These are phyloP conservation scores for Labia minor DNA, from an alignment of 2,888 invertebrate species.

Conservation along the genomic window DNA sequence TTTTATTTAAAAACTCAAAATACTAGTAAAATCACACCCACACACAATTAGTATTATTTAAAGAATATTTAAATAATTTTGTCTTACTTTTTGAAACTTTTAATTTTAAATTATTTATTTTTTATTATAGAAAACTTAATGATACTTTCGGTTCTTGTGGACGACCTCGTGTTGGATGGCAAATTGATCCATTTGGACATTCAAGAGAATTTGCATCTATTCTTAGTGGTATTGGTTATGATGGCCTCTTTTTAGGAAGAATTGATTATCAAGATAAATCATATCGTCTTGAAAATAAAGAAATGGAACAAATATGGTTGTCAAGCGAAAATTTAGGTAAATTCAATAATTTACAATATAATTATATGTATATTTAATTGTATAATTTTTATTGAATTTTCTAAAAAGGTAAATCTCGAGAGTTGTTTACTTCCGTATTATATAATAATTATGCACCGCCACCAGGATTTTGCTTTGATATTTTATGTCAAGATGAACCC, in stretches of 20 bases:
- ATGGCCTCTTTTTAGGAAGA: conserved; percentile 76
- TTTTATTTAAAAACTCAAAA: too few relatives aligned
- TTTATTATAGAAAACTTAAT: conserved; percentile 37
- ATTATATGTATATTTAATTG: background rate
- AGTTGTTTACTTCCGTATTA: conserved; percentile 44
- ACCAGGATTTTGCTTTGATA: conserved; percentile 46
- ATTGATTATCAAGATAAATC: conserved; percentile 77
- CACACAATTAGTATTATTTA: too few relatives aligned
- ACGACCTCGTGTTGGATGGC: conserved; percentile 65
- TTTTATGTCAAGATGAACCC: conserved; percentile 39
- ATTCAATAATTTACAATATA: background rate
- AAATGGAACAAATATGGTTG: conserved; percentile 77
- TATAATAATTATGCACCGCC: conserved; percentile 42
- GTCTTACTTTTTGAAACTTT: too few relatives aligned
- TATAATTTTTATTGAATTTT: too few relatives aligned
- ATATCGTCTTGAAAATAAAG: conserved; percentile 44
- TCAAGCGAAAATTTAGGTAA: conserved; percentile 56
- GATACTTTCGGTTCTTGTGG: conserved; percentile 63
- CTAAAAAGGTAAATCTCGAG: conserved; percentile 19
- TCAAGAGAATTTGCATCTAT: conserved; percentile 75
- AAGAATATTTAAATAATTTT: too few relatives aligned
- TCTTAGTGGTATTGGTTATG: conserved; percentile 75
- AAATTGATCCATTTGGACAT: conserved; percentile 78
- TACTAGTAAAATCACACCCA: too few relatives aligned
- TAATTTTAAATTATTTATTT: too few relatives aligned